Evolutionary conservation across 64 coral and sea anemone genomes (phyloP), one percentile per base, ranked within the genome.

Genomic region (Pocillopora verrucosa): DNA sequence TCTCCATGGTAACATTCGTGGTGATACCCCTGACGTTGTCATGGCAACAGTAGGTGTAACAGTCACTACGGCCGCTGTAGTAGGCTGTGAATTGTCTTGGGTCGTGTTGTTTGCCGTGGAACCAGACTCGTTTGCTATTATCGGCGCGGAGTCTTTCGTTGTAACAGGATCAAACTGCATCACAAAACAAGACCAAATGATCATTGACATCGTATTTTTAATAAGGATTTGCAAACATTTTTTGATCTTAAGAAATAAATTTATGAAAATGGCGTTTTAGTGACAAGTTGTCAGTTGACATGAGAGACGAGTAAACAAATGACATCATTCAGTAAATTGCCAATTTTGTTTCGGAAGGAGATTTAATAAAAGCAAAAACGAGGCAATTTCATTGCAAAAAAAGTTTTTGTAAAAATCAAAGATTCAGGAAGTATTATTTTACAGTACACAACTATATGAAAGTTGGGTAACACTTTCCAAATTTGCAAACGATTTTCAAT

Each of bases 161-260:
- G n/a, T n/a, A 72, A 11, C 16, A 5, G 82, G 82, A 41, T 85
- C 82, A 45, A 85, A 85, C 65, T 85, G 65, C 20, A 63, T 62
- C 0, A 64, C 25, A 70, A 30, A 70, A 70, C 67, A 24, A 70
- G 10, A 25, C 25, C n/a, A 30, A 70, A 25, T 70, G 20, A 26
- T 5, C 9, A 20, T 67, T 67, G 64, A 67, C 41, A 45, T 3
- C 41, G 6, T 45, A 45, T 4, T 51, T 51, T 3, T 7, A 0
- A 51, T 7, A 51, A 51, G 1, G 41, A 51, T 51, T 51, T 51
- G 41, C 41, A 51, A 51, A 51, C 41, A 51, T 4, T 51, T 51
- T 51, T 51, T 51, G 41, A 51, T 4, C 41, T 3, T 51, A 51
- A 0, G 41, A 51, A 51, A 51, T 51, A 51, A 51, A 3, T 51